Percentiles rank a stretch among this genome's conserved stretches.
Conservation (phyloP, 2,113 vertebrate species). For the Chloropsis cyanopogon region DNA sequence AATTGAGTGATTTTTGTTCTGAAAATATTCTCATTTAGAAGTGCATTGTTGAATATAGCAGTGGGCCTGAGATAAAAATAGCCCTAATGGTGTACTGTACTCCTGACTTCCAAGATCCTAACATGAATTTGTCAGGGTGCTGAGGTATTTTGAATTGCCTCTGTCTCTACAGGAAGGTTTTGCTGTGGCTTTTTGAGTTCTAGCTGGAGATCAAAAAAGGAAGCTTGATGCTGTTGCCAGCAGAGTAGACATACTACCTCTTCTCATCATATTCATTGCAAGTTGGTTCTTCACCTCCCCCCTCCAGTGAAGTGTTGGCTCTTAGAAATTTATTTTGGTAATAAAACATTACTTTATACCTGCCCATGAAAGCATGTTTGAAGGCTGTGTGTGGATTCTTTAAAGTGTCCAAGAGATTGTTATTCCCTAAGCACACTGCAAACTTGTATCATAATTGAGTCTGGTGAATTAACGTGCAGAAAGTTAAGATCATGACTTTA, state of each 20-base stretch:
- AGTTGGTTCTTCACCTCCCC: constrained; percentile 32
- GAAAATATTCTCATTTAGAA: constrained; percentile 6
- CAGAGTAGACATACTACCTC: constrained; percentile 1
- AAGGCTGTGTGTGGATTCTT: constrained; percentile 36
- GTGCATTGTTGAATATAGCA: neutral
- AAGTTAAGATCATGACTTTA: neutral
- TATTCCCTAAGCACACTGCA: neutral
- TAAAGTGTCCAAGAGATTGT: constrained; percentile 2
- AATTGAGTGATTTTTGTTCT: neutral
- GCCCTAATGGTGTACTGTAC: neutral
- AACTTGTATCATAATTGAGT: neutral
- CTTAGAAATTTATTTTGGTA: constrained; percentile 59
- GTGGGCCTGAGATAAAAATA: neutral
- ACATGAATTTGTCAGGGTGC: neutral
- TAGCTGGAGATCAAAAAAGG: constrained; percentile 7
- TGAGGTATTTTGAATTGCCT: neutral
- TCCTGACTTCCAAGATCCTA: neutral
- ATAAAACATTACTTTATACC: constrained; percentile 62
- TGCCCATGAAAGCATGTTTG: constrained; percentile 38
- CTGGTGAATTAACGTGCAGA: neutral
- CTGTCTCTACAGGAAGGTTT: neutral
- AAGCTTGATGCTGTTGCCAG: neutral
- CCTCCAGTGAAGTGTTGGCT: constrained; percentile 20
- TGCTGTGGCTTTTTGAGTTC: neutral
- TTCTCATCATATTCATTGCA: constrained; percentile 48